A percentile compares a stretch with the other conserved stretches of the same genome.
Conservation (phyloP, 1,140 invertebrate genomes). For the Drosophila nigrodunni region DNA sequence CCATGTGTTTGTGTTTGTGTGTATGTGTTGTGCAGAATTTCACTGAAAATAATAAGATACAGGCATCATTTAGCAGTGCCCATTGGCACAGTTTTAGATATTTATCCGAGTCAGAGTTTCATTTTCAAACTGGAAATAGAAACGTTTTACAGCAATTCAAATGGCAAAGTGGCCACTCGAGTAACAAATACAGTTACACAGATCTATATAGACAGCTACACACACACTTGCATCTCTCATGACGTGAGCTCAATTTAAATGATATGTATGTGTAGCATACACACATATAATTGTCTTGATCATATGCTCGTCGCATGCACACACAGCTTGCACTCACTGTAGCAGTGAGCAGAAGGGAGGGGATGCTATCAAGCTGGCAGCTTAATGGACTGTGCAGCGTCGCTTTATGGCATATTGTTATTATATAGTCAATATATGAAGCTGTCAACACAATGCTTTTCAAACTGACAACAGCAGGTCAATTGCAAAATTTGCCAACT, state of each 20-base stretch:
- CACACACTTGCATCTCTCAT: conserved; percentile 49
- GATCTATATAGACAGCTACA: conserved; percentile 21
- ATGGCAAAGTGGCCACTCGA: conserved; percentile 31
- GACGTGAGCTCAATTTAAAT: conserved; percentile 74
- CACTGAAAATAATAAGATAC: conserved; percentile 60
- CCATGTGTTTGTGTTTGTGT: conserved; percentile 17
- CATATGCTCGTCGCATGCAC: conserved; percentile 74
- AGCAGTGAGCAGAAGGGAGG: neutral
- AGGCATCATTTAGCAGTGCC: conserved; percentile 45
- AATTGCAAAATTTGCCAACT: conserved; percentile 17
- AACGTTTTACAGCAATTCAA: conserved; percentile 58
- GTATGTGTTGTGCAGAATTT: conserved; percentile 41
- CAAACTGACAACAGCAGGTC: conserved; percentile 38
- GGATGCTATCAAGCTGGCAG: conserved; percentile 61
- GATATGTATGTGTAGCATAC: conserved; percentile 46
- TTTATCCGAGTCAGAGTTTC: conserved; percentile 30
- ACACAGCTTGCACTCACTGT: conserved; percentile 33
- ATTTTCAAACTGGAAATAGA: conserved; percentile 36
- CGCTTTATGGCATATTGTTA: conserved; percentile 46
- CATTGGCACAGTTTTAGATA: conserved; percentile 71
- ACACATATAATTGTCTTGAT: conserved; percentile 75
- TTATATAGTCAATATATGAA: conserved; percentile 42
- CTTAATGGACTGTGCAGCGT: conserved; percentile 63
- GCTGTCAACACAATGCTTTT: conserved; percentile 60
- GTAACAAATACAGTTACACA: conserved; percentile 13